Evolutionary conservation across 37 sponge, comb jelly and placozoan species (phyloP), one percentile per base, ranked within the genome.

Genomic region (Diacarnus erythraeanus): DNA sequence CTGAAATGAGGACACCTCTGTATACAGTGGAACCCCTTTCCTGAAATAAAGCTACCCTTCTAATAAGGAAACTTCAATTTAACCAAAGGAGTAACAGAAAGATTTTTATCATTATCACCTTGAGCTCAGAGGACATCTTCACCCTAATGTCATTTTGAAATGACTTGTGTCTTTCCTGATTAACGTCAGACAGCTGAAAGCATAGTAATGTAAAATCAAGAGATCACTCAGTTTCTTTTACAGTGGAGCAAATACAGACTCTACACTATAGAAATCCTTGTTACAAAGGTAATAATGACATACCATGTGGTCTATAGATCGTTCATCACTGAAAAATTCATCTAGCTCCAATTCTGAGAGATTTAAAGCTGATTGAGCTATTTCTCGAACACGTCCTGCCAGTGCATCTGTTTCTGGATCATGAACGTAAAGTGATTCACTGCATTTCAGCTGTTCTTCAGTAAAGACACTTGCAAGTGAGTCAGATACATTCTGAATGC

Each of bases 301-400:
- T 59, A 59, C 60, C 18, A 10, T 27, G 26, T 59, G 18, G 18
- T 10, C 60, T 3, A 10, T 27, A 27, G 60, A 59, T 4, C 17
- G 27, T 59, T 59, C 60, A 3, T 59, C 60, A 10, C 2, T 27
- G 26, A 59, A 59, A 27, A 59, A 59, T 27, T 59, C 60, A 4
- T 59, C 27, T 27, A 59, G 60, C 18, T 59, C 60, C 4, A 3
- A 10, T 27, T 59, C 60, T 27, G 60, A 59, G 18, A 59, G 60
- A 27, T 59, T 59, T 27, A 59, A 10, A 27, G 60, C 60, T 59
- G 60, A 27, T 27, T 17, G 23, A 27, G 60, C 60, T 17, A 59
- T 59, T 10, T 59, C 60, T 27, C 60, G 60, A 59, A 59, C 60
- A 59, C 60, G 60, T 59, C 60, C 60, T 4, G 60, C 6, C 23